Evolutionary conservation across 1,140 invertebrate genomes (phyloP), one percentile per base, ranked within the genome.

Genomic region (Homarus americanus): DNA sequence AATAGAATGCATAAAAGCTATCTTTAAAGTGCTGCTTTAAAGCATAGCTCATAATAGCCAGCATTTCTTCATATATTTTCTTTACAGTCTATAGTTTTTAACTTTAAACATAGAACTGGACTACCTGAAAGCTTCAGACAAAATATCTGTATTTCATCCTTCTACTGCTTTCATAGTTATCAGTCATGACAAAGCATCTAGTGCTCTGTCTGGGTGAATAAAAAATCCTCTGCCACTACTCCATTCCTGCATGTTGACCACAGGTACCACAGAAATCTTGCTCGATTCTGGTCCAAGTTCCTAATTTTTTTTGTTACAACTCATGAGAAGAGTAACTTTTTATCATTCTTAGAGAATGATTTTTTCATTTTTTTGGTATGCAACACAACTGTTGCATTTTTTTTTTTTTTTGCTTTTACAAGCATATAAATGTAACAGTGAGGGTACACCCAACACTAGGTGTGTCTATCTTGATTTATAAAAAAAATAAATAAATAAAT

Each of bases 351-450:
- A n/a, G 40, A 49, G 87, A 90, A 90, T 41, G 87, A 90, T 76
- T 90, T 90, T 87, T 90, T 90, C 87, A 90, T 90, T 90, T 90
- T 90, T 90, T 90, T 90, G 69, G 87, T 78, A 49, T 90, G 87
- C 80, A 90, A 75, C 44, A 32, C 73, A 63, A 17, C 32, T 63
- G 20, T 63, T 80, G 41, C 78, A 80, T 17, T 53, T 80, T 80
- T 79, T 40, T 66, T 66, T 66, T 1, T n/a, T 28, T 66, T 66
- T 66, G 32, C 63, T 66, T 66, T 66, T 66, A 66, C 63, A n/a
- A 66, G 63, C 63, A 66, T 28, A 32, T 66, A n/a, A 66, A 5
- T 32, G 28, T 24, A 66, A 28, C n/a, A 66, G 63, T 28, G 63
- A 83, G 80, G 80, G 53, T 40, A 83, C 63, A 83, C 80, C 63